These are phyloP conservation scores for Sarcophaga subvicina DNA, from an alignment of 2,888 invertebrate species.

Conservation along the genomic window DNA sequence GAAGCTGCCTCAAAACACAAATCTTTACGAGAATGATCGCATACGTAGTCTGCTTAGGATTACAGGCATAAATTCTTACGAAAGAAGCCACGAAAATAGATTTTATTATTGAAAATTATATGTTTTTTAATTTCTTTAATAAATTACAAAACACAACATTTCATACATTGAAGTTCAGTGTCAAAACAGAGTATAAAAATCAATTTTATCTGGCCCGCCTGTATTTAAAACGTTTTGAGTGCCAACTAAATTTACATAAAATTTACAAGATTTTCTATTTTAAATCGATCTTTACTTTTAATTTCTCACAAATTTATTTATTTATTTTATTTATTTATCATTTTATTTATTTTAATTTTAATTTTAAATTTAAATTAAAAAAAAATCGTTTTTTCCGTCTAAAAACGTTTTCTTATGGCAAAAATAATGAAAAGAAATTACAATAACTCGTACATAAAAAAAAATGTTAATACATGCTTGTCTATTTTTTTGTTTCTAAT, in stretches of 20 bases:
- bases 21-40: too few species aligned
- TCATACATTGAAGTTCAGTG: background rate
- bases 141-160: background rate
- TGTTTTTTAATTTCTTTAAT: too few species aligned
- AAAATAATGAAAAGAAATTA: too few species aligned
- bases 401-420: background rate
- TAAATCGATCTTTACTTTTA: background rate
- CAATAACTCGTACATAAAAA: background rate
- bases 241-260: constrained; percentile 26
- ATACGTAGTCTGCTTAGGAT: too few species aligned
- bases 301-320: constrained; percentile 26
- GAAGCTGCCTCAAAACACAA: too few species aligned
- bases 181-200: background rate
- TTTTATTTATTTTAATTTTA: background rate
- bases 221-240: constrained; percentile 19
- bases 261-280: constrained; percentile 47
- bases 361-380: too few species aligned
- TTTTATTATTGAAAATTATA: too few species aligned
- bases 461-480: background rate
- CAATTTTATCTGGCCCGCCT: background rate
- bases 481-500: constrained; percentile 48
- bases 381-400: too few species aligned
- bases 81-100: too few species aligned
- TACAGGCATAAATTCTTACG: too few species aligned
- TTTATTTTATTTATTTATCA: constrained; percentile 14